A percentile compares a stretch with the other conserved stretches of the same genome.
Conservation (phyloP, 2,888 invertebrate species). For the Sicus ferrugineus region DNA sequence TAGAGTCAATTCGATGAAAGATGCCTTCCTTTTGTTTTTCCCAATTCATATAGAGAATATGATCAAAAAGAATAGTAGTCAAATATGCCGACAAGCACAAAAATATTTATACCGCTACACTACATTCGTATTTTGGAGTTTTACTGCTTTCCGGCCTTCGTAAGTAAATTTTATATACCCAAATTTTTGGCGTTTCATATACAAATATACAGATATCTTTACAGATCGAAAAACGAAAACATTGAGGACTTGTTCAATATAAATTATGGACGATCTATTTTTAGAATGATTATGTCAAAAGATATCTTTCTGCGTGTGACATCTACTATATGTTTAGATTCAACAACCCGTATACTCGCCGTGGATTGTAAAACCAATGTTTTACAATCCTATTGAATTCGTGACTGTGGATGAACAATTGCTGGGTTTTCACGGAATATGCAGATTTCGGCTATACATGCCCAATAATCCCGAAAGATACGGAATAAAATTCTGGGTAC, state of each 20-base stretch:
- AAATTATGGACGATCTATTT: no score
- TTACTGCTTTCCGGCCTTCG: not conserved
- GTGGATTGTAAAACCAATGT: no score
- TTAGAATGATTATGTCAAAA: not conserved
- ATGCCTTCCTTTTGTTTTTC: not conserved
- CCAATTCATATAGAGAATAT: not conserved
- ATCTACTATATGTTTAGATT: not conserved
- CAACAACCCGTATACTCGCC: no score
- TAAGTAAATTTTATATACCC: not conserved
- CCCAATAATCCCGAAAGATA: conserved; percentile 2
- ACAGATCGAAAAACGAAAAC: not conserved
- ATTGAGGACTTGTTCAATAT: not conserved
- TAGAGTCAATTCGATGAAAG: not conserved
- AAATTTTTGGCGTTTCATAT: not conserved
- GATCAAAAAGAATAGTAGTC: not conserved
- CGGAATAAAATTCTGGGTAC: conserved; percentile 5
- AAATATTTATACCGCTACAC: not conserved
- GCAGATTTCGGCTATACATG: conserved; percentile 1
- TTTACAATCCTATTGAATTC: no score
- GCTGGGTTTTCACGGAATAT: not conserved
- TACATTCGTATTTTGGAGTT: not conserved
- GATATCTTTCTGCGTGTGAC: not conserved
- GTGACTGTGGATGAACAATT: not conserved
- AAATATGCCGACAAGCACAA: not conserved
- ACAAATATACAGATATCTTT: not conserved